Conservation (phyloP, 1,140 invertebrate genomes). For the Heliconius nattereri region DNA sequence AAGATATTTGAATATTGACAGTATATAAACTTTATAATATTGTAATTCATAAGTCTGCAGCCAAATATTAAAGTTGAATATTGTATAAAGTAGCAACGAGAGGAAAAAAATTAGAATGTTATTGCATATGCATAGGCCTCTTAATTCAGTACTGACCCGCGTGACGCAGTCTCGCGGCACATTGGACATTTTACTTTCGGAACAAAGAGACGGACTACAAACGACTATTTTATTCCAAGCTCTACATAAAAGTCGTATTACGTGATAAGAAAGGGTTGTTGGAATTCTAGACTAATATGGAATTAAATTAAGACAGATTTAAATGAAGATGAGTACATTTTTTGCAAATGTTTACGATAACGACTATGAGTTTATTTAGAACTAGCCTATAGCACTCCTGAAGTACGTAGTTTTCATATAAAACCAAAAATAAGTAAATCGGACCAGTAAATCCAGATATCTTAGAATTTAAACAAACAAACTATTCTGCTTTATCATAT, state of each 20-base stretch:
- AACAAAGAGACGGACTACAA: conserved; percentile 41
- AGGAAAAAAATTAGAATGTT: not conserved
- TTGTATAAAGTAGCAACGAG: not conserved
- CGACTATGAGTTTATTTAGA: not conserved
- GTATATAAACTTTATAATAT: too few species aligned
- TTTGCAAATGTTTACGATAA: conserved; percentile 1
- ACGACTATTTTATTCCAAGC: conserved; percentile 44
- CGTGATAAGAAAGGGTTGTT: conserved; percentile 29
- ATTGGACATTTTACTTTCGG: conserved; percentile 43
- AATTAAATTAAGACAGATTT: conserved; percentile 16
- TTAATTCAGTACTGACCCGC: conserved; percentile 25
- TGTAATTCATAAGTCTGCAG: not conserved
- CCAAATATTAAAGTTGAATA: not conserved
- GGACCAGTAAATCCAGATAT: too few species aligned
- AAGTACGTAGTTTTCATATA: too few species aligned
- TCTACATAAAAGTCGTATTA: conserved; percentile 36
- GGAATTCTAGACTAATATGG: not conserved
- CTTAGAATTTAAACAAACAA: too few species aligned
- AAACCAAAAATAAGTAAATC: too few species aligned
- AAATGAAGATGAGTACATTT: conserved; percentile 24
- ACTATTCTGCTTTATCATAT: too few species aligned
- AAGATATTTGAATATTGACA: too few species aligned
- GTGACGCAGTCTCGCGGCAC: conserved; percentile 25
- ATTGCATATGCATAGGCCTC: conserved; percentile 17
- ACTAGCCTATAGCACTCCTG: too few species aligned